A percentile compares a stretch with the other conserved stretches of the same genome.
Conservation (phyloP, 1,140 invertebrate genomes). For the Leptinotarsa defecta region DNA sequence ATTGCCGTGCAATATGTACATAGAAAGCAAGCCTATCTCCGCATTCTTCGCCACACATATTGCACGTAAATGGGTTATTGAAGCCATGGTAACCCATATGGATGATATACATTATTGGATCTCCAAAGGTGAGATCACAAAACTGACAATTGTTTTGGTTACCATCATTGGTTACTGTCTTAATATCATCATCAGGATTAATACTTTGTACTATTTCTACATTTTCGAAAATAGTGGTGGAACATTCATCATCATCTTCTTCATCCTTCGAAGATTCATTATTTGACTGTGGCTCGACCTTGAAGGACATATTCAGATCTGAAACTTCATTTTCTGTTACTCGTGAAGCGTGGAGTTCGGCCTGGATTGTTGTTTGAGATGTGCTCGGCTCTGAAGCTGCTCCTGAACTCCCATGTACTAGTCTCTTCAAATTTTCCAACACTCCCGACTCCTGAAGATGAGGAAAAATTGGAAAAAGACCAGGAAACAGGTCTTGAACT, state of each 20-base stretch:
- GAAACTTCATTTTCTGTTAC: slow-evolving; percentile 51
- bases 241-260: slow-evolving; percentile 42
- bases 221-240: slow-evolving; percentile 46
- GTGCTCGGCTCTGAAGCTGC: neutral
- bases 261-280: slow-evolving; percentile 53
- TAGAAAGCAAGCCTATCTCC: too few relatives aligned
- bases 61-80: too few relatives aligned
- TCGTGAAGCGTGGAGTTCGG: neutral
- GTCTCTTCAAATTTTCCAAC: neutral
- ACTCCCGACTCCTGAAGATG: too few relatives aligned
- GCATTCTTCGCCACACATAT: too few relatives aligned
- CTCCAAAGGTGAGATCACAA: slow-evolving; percentile 83
- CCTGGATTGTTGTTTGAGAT: neutral
- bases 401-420: slow-evolving; percentile 13
- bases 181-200: slow-evolving; percentile 32
- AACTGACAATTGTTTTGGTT: slow-evolving; percentile 68
- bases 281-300: slow-evolving; percentile 35
- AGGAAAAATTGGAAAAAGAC: too few relatives aligned
- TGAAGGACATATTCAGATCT: slow-evolving; percentile 57
- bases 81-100: too few relatives aligned
- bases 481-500: too few relatives aligned
- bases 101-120: too few relatives aligned
- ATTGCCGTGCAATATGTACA: too few relatives aligned
- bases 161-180: slow-evolving; percentile 15
- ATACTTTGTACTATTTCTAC: slow-evolving; percentile 39